Conservation (phyloP, 2,888 invertebrate species). For the Tryphoninae sp. region DNA sequence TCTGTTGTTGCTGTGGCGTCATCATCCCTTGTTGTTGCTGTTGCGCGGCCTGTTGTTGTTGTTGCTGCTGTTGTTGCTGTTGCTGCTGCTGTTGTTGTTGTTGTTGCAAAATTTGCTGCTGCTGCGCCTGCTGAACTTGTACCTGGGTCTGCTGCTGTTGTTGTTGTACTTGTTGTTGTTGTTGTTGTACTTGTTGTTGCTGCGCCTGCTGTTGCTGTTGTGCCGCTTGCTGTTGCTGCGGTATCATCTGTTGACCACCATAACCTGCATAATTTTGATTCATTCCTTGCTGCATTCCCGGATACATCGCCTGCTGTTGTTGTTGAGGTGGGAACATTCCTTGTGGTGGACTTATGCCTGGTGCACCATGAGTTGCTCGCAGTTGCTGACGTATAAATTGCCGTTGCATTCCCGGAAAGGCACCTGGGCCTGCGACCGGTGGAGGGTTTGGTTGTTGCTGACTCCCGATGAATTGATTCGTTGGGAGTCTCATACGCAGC, state of each 20-base stretch:
- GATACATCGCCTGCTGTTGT: slow-evolving; percentile 83
- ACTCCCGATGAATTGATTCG: slow-evolving; percentile 81
- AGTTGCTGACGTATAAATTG: slow-evolving; percentile 81
- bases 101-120: slow-evolving; percentile 76
- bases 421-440: slow-evolving; percentile 76
- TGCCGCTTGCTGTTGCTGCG: slow-evolving; percentile 75
- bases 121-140: slow-evolving; percentile 80
- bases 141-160: slow-evolving; percentile 81
- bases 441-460: slow-evolving; percentile 76
- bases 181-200: slow-evolving; percentile 76
- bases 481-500: slow-evolving; percentile 89
- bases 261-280: slow-evolving; percentile 86
- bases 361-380: slow-evolving; percentile 78
- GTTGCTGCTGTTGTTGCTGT: slow-evolving; percentile 79
- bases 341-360: slow-evolving; percentile 81
- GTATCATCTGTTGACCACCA: slow-evolving; percentile 82
- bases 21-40: slow-evolving; percentile 79
- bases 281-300: slow-evolving; percentile 82
- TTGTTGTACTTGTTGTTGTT: slow-evolving; percentile 72
- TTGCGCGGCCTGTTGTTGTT: slow-evolving; percentile 80
- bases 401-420: slow-evolving; percentile 80
- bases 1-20: slow-evolving; percentile 78
- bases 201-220: slow-evolving; percentile 76
- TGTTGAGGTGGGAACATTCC: slow-evolving; percentile 82
- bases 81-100: slow-evolving; percentile 81